phyloP scores from a whole-genome alignment of 2,797 vertebrate genomes.

The Liasis olivaceus region DNA sequence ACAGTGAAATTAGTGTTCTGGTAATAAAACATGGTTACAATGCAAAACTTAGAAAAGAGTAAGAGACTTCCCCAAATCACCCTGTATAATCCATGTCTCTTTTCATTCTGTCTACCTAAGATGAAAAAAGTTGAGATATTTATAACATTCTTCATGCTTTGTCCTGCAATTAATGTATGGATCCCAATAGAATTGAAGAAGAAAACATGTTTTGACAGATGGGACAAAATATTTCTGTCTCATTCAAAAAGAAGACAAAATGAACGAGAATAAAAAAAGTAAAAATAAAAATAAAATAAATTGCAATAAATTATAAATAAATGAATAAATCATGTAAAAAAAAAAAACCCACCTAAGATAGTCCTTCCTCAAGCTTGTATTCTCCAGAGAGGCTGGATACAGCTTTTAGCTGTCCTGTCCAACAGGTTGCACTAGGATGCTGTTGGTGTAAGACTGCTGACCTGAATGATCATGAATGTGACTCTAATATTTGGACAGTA shows the following conservation, averaged over 20 bases:
- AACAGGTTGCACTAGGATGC: neutral
- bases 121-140: neutral
- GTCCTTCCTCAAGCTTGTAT: neutral
- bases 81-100: neutral
- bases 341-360: neutral
- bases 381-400: neutral
- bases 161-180: neutral
- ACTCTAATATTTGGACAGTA: no score
- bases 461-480: no score
- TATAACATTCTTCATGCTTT: neutral
- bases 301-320: no score
- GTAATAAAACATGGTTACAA: neutral
- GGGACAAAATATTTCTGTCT: no score
- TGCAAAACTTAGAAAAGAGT: neutral
- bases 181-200: neutral
- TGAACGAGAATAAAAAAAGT: neutral
- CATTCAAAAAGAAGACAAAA: neutral
- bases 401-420: neutral
- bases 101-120: neutral
- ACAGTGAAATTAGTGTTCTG: neutral
- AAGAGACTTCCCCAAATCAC: neutral
- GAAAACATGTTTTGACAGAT: neutral
- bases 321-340: no score
- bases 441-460: neutral
- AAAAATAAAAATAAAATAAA: no score